A percentile compares a stretch with the other conserved stretches of the same genome.
These are phyloP conservation scores for Hyposoter didymator DNA, from an alignment of 2,888 invertebrate species.

Conservation along the genomic window DNA sequence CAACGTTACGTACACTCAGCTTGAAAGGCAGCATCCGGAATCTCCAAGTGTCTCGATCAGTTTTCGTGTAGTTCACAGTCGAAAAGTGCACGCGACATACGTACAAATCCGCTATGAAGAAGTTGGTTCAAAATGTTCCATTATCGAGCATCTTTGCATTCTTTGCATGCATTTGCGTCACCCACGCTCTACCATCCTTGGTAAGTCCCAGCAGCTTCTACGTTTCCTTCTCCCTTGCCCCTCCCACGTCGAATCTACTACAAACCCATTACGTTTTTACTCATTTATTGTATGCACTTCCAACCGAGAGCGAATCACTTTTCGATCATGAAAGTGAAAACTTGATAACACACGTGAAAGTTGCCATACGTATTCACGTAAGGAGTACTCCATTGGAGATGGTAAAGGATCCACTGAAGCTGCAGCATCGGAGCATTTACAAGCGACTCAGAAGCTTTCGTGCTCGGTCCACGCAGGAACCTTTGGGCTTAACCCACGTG, in stretches of 20 bases:
- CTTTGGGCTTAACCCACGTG: not conserved
- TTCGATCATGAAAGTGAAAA: constrained; percentile 56
- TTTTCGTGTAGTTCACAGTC: constrained; percentile 43
- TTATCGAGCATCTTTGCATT: constrained; percentile 51
- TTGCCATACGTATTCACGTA: constrained; percentile 19
- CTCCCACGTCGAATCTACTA: not conserved
- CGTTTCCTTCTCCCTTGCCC: not conserved
- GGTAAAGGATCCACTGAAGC: constrained; percentile 16
- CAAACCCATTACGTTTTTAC: not conserved
- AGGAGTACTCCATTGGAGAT: constrained; percentile 14
- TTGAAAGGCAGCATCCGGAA: not conserved
- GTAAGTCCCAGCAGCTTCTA: constrained; percentile 74
- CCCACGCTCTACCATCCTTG: constrained; percentile 74
- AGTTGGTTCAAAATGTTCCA: constrained; percentile 6
- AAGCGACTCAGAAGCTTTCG: not conserved
- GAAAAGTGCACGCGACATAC: constrained; percentile 43
- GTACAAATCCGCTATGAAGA: constrained; percentile 25
- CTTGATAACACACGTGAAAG: constrained; percentile 55
- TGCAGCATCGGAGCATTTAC: constrained; percentile 6
- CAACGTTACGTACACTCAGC: not conserved
- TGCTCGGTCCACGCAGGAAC: not conserved
- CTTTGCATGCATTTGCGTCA: constrained; percentile 17
- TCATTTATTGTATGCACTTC: constrained; percentile 8
- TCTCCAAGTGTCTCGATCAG: constrained; percentile 22
- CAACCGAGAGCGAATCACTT: constrained; percentile 20